phyloP scores from a whole-genome alignment of 2,888 invertebrate species.

The Salticus scenicus region DNA sequence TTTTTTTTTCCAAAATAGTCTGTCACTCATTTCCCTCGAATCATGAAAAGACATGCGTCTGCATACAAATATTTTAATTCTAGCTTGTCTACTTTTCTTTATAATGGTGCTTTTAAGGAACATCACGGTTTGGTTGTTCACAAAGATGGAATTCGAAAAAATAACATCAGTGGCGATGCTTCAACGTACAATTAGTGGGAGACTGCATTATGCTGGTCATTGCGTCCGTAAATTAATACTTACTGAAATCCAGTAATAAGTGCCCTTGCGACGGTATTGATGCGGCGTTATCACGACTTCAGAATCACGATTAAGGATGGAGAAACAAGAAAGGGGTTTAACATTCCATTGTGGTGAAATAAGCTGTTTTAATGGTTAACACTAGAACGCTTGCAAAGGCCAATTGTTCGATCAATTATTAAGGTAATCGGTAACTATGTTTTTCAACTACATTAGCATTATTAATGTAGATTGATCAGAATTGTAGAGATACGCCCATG shows the following conservation, averaged over 20 bases:
- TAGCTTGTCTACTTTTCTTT: background rate
- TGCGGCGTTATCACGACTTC: background rate
- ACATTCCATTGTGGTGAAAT: background rate
- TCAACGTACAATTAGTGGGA: background rate
- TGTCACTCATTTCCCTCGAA: too few relatives aligned
- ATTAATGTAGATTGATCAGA: too few relatives aligned
- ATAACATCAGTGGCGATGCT: background rate
- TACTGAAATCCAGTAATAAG: background rate
- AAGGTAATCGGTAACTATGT: too few relatives aligned
- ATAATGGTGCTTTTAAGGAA: background rate
- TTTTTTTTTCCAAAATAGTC: too few relatives aligned
- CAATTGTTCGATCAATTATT: too few relatives aligned
- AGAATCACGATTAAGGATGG: background rate
- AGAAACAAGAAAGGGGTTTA: conserved; percentile 8
- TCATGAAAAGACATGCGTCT: too few relatives aligned
- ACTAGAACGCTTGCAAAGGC: too few relatives aligned
- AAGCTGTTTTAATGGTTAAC: too few relatives aligned
- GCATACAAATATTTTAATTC: background rate
- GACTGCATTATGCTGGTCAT: background rate
- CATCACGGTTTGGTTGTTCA: background rate
- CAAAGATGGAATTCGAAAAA: background rate
- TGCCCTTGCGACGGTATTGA: background rate
- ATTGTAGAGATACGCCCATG: too few relatives aligned
- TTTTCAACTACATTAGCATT: too few relatives aligned
- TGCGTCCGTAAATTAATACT: background rate